Percentiles rank a stretch among this genome's conserved stretches.
Conservation (phyloP, 1,140 invertebrate species). For the Drosophila nasuta region DNA sequence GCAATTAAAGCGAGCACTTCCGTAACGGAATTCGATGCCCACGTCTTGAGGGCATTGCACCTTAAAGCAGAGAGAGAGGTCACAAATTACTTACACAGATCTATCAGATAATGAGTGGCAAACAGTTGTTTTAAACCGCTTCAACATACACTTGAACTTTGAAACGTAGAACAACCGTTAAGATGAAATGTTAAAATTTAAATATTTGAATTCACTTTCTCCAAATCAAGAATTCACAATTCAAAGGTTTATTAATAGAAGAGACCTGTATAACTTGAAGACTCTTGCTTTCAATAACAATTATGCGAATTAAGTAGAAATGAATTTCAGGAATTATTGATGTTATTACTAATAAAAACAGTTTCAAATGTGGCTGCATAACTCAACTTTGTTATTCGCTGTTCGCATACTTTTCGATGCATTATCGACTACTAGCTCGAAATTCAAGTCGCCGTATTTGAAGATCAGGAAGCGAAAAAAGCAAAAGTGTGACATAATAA, state of each 20-base stretch:
- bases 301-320: no score
- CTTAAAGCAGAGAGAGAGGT: constrained; percentile 17
- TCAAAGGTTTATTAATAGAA: no score
- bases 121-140: neutral
- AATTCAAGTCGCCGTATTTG: constrained; percentile 11
- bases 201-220: no score
- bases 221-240: no score
- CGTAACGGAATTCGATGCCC: constrained; percentile 39
- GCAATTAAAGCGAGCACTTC: constrained; percentile 43
- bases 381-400: neutral
- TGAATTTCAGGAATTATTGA: neutral
- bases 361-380: neutral
- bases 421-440: constrained; percentile 14
- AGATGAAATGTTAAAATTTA: neutral
- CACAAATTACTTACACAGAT: constrained; percentile 12
- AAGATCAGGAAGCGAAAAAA: constrained; percentile 65
- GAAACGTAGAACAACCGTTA: neutral
- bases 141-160: neutral
- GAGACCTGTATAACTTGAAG: no score
- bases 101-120: constrained; percentile 1
- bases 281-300: no score
- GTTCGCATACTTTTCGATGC: constrained; percentile 4
- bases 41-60: constrained; percentile 39
- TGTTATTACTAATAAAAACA: neutral
- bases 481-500: constrained; percentile 77